These are phyloP conservation scores for Plemyria rubiginata DNA, from an alignment of 2,888 invertebrate genomes.

Conservation along the genomic window DNA sequence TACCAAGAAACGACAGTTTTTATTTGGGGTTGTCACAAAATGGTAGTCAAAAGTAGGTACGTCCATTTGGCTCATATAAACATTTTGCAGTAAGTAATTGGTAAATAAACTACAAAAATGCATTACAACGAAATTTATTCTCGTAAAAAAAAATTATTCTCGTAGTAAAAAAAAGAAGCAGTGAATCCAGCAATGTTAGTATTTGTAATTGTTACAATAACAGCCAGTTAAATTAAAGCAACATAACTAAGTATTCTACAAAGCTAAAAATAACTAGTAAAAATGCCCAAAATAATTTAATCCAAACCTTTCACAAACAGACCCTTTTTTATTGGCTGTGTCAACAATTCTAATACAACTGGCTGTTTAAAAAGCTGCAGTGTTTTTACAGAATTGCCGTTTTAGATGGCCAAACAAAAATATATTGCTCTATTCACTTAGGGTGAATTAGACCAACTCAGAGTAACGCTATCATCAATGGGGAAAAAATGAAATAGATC, in stretches of 20 bases:
- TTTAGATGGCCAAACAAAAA: background rate
- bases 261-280: slow-evolving; percentile 45
- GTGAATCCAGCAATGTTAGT: slow-evolving; percentile 1
- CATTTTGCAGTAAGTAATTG: too few relatives aligned
- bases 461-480: too few relatives aligned
- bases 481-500: too few relatives aligned
- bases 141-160: too few relatives aligned
- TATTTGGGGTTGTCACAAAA: too few relatives aligned
- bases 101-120: too few relatives aligned
- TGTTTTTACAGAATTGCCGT: slow-evolving; percentile 41
- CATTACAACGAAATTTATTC: too few relatives aligned
- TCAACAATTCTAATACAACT: slow-evolving; percentile 52
- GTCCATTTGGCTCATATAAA: too few relatives aligned
- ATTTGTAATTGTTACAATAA: slow-evolving; percentile 17
- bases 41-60: too few relatives aligned
- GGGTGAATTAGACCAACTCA: too few relatives aligned
- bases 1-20: too few relatives aligned
- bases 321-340: slow-evolving; percentile 55
- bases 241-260: slow-evolving; percentile 32
- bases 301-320: slow-evolving; percentile 40
- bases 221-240: slow-evolving; percentile 38
- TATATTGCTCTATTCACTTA: slow-evolving; percentile 5
- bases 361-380: slow-evolving; percentile 42
- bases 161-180: too few relatives aligned
- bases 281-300: slow-evolving; percentile 45